phyloP scores from a whole-genome alignment of 1,140 invertebrate genomes.

The Anoplolepis gracilipes region DNA sequence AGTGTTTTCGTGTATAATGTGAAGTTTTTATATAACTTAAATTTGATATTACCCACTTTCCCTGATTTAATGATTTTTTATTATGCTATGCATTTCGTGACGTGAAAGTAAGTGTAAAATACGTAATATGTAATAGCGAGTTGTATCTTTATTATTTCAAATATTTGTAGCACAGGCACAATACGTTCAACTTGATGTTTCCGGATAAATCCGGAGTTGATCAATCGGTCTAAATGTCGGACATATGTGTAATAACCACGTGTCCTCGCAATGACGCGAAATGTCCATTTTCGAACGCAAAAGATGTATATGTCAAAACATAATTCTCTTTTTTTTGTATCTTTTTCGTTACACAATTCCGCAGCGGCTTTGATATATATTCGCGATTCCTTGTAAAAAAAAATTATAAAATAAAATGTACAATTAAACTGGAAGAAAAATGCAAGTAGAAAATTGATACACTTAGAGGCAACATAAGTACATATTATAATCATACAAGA shows the following conservation, averaged over 20 bases:
- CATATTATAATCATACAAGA: slow-evolving; percentile 30
- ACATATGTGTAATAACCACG: slow-evolving; percentile 32
- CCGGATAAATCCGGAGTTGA: slow-evolving; percentile 25
- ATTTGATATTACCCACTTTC: neutral
- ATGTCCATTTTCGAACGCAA: slow-evolving; percentile 36
- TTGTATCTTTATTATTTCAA: slow-evolving; percentile 62
- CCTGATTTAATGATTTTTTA: neutral
- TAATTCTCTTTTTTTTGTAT: neutral
- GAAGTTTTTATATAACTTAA: neutral
- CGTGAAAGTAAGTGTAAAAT: slow-evolving; percentile 5
- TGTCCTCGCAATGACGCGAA: slow-evolving; percentile 25
- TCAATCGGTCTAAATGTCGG: slow-evolving; percentile 49
- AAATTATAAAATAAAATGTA: slow-evolving; percentile 50
- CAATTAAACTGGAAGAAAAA: slow-evolving; percentile 1
- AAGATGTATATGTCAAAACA: slow-evolving; percentile 29
- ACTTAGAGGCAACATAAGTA: slow-evolving; percentile 32
- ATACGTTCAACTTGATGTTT: slow-evolving; percentile 47
- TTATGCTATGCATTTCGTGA: neutral
- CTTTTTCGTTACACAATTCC: slow-evolving; percentile 11
- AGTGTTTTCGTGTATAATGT: neutral
- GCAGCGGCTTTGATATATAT: slow-evolving; percentile 8
- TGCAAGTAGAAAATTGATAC: slow-evolving; percentile 31
- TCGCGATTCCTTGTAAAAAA: slow-evolving; percentile 38
- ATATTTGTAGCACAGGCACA: slow-evolving; percentile 61
- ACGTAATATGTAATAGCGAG: slow-evolving; percentile 35